Evolutionary conservation across 2,113 vertebrate species (phyloP).

Genomic region (Propithecus coquereli): DNA sequence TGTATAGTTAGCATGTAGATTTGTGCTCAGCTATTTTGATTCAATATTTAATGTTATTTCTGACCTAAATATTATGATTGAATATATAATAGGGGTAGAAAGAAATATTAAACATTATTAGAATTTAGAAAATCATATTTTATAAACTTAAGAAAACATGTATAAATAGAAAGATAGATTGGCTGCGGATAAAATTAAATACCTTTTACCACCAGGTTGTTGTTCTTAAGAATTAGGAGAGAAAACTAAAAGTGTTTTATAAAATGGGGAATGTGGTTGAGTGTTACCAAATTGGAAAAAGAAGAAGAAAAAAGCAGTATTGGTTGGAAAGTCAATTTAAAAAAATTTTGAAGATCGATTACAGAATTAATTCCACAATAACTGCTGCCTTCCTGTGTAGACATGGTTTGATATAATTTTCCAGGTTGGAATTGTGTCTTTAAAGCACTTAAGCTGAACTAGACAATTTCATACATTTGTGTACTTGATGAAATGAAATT

Average conservation of each 20-base stretch:
- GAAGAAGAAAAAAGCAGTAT: neutral
- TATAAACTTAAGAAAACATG: neutral
- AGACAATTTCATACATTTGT: neutral
- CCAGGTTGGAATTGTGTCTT: neutral
- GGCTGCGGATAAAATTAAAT: neutral
- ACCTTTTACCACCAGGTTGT: neutral
- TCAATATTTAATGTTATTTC: neutral
- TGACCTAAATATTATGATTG: neutral
- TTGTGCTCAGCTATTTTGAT: neutral
- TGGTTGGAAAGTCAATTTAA: neutral
- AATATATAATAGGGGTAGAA: neutral
- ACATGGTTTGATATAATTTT: neutral
- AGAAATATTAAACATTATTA: neutral
- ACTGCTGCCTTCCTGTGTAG: neutral
- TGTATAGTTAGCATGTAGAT: neutral
- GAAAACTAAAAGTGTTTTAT: neutral
- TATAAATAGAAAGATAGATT: neutral
- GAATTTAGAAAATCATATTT: slow-evolving; percentile 2
- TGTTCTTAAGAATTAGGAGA: neutral
- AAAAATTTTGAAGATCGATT: neutral
- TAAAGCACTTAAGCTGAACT: neutral
- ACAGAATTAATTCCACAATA: neutral
- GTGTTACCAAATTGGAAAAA: neutral
- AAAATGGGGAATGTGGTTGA: neutral
- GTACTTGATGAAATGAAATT: neutral